Evolutionary conservation across 2,888 invertebrate species (phyloP).

Genomic region (Phaonia tiefii): DNA sequence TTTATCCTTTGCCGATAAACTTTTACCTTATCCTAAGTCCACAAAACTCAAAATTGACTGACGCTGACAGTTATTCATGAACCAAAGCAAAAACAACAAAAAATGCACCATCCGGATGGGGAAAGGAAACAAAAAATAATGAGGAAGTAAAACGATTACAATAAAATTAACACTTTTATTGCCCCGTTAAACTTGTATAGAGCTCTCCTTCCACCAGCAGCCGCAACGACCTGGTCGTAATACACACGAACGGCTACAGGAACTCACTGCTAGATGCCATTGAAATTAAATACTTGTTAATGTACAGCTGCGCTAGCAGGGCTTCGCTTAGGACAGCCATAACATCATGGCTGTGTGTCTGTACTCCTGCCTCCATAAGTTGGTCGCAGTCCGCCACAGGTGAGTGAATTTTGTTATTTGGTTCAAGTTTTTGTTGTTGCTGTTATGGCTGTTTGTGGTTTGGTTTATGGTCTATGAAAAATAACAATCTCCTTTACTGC

Average conservation of each 20-base stretch:
- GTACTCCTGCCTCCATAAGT: too few species aligned
- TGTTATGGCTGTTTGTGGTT: conserved; percentile 49
- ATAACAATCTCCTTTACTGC: conserved; percentile 50
- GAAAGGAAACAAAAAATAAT: neutral
- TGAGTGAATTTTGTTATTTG: conserved; percentile 62
- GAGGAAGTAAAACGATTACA: conserved; percentile 49
- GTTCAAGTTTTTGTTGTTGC: too few species aligned
- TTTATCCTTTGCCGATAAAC: conserved; percentile 48
- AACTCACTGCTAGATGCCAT: conserved; percentile 29
- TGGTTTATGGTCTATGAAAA: conserved; percentile 63
- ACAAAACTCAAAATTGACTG: too few species aligned
- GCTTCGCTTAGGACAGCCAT: too few species aligned
- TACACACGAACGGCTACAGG: conserved; percentile 10
- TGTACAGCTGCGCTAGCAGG: too few species aligned
- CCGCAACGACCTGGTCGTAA: neutral
- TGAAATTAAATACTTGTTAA: conserved; percentile 13
- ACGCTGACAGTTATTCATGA: too few species aligned
- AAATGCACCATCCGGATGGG: too few species aligned
- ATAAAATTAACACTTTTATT: conserved; percentile 63
- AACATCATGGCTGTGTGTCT: too few species aligned
- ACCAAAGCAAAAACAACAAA: too few species aligned
- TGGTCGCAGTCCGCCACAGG: conserved; percentile 16
- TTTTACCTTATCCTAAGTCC: too few species aligned
- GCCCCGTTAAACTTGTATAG: conserved; percentile 38
- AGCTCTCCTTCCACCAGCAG: neutral